Evolutionary conservation across 2,888 invertebrate genomes (phyloP).

Genomic region (Archaeoteleia sp.): DNA sequence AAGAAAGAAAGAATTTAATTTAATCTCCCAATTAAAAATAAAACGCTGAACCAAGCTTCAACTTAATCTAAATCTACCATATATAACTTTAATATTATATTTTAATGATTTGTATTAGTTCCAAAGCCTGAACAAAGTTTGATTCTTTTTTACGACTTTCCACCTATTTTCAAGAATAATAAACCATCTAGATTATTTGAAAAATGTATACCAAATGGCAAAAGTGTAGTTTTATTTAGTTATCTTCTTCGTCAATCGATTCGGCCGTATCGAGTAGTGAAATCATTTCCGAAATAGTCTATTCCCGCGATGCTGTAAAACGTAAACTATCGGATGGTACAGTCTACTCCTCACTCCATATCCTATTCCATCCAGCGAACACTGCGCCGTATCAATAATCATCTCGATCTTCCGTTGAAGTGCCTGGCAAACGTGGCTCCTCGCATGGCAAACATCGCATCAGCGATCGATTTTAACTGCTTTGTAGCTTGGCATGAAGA

Average conservation of each 20-base stretch:
- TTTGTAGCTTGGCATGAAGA: conserved; percentile 22
- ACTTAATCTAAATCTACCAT: no score
- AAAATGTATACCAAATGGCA: conserved; percentile 20
- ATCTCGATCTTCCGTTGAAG: conserved; percentile 46
- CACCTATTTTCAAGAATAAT: no score
- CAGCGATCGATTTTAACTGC: conserved; percentile 36
- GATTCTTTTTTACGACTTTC: no score
- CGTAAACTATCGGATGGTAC: neutral
- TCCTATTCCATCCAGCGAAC: conserved; percentile 25
- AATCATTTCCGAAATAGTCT: conserved; percentile 16
- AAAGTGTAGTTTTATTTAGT: conserved; percentile 11
- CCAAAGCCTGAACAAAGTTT: no score
- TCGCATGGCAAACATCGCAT: conserved; percentile 33
- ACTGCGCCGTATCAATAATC: conserved; percentile 35
- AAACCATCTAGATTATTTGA: no score
- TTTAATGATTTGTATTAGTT: no score
- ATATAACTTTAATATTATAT: no score
- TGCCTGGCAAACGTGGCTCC: conserved; percentile 38
- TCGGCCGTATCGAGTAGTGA: neutral
- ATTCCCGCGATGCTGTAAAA: neutral
- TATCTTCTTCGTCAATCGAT: conserved; percentile 5
- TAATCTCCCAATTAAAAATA: no score
- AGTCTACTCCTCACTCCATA: conserved; percentile 12
- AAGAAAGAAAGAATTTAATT: no score
- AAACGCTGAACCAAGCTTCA: no score